Conservation (phyloP, 2,888 invertebrate species). For the Frankliniella fusca region DNA sequence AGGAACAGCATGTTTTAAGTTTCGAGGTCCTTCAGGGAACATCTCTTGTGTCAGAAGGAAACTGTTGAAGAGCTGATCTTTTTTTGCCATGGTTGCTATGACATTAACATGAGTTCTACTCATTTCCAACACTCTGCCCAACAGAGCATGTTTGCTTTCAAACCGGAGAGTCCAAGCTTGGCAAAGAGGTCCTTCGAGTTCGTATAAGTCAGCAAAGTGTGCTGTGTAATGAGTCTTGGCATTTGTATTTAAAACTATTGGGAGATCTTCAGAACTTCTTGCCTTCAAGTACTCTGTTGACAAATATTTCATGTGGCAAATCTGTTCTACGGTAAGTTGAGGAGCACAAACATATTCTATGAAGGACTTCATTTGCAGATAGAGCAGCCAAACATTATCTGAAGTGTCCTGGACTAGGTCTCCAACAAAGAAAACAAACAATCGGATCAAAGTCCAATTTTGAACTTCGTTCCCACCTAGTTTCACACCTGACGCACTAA, state of each 20-base stretch:
- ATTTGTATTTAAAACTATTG: too few relatives aligned
- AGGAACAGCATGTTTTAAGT: not conserved
- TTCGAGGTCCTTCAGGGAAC: not conserved
- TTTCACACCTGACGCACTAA: not conserved
- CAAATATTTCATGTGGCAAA: not conserved
- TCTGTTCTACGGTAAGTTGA: not conserved
- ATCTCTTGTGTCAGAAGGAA: not conserved
- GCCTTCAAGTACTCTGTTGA: not conserved
- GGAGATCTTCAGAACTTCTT: too few relatives aligned
- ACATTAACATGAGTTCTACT: not conserved
- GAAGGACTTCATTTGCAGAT: not conserved
- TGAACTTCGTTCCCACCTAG: not conserved
- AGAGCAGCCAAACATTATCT: not conserved
- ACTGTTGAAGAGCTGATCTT: not conserved
- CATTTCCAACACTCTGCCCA: not conserved
- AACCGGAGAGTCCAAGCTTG: not conserved
- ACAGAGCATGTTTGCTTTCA: not conserved
- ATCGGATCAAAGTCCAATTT: not conserved
- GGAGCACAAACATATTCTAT: not conserved
- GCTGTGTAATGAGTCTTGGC: not conserved
- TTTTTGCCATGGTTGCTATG: not conserved
- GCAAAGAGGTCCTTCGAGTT: not conserved
- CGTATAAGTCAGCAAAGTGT: not conserved
- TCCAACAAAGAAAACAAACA: not conserved
- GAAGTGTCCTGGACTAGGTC: not conserved